Base-by-base conservation (phyloP, 2,113 vertebrate species). In the Sapayoa aenigma region DNA sequence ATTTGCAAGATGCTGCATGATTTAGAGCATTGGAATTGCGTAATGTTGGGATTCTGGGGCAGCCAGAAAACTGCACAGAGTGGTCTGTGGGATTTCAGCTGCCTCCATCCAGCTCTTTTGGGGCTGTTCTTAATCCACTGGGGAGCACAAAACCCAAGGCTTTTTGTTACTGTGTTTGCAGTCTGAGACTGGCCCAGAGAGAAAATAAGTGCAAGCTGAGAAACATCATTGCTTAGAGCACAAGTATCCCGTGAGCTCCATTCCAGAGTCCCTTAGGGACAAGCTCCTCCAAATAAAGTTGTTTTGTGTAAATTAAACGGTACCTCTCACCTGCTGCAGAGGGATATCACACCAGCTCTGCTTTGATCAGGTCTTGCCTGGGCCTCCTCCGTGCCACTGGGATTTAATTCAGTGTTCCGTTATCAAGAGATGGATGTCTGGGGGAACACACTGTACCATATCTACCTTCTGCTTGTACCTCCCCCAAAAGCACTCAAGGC, bases 1-100 rank as follows among this genome's bases (percentile, higher is more conserved):
- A 69, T 93, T 90, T 92, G 59, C 94, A 93, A 95, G 95, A 90
- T 90, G 63, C 53, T 83, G 82, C 88, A 83, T 5, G 82, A 91
- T 73, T 68, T 66, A n/a, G 81, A 91, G 90, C 39, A 22, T 31
- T 17, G 30, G 63, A 90, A 76, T 96, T 96, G 85, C 75, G 8
- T 85, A 4, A 96, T 80, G 11, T 90, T 53, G 4, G 8, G 5
- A 9, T n/a, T 78, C 77, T 52, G 10, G 46, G 67, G 52, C 85
- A 85, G 46, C 39, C 69, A 75, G 35, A 67, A 46, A n/a, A 6
- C 62, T 91, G 35, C 49, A 81, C n/a, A 41, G 33, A n/a, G 13
- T 33, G 47, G 42, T 73, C 3, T 5, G 22, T 28, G 69, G 23
- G 47, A 9, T 42, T 52, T 46, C 28, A 20, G 25, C 31, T 66